A percentile compares a stretch with the other conserved stretches of the same genome.
These are phyloP conservation scores for Gila robusta DNA, from an alignment of 2,797 vertebrate species.

Conservation along the genomic window DNA sequence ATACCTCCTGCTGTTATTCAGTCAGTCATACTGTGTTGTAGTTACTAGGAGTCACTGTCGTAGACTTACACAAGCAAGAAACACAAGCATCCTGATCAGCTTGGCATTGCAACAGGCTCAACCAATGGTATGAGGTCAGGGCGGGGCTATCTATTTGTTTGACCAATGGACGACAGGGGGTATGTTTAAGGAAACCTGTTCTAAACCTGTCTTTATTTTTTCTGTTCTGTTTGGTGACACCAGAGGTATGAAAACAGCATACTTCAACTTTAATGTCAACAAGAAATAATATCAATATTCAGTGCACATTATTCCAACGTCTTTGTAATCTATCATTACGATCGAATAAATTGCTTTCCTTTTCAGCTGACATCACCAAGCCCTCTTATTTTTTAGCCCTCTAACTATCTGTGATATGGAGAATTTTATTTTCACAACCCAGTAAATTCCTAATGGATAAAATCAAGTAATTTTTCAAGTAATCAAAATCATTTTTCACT, in stretches of 20 bases:
- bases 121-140: neutral
- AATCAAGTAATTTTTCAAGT: neutral
- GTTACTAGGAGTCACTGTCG: neutral
- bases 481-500: neutral
- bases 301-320: neutral
- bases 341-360: neutral
- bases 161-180: neutral
- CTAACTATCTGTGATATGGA: neutral
- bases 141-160: neutral
- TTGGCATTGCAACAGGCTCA: neutral
- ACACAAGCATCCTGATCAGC: neutral
- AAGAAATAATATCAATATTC: neutral
- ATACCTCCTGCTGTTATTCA: neutral
- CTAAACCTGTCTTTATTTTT: neutral
- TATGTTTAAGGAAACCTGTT: neutral
- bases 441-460: neutral
- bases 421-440: neutral
- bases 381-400: slow-evolving; percentile 2
- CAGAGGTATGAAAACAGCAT: neutral
- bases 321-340: neutral
- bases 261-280: neutral
- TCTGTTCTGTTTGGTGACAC: neutral
- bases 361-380: neutral
- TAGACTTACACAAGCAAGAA: neutral
- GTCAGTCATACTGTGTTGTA: neutral